Conservation (phyloP, 2,888 invertebrate genomes). For the Latrodectus elegans region DNA sequence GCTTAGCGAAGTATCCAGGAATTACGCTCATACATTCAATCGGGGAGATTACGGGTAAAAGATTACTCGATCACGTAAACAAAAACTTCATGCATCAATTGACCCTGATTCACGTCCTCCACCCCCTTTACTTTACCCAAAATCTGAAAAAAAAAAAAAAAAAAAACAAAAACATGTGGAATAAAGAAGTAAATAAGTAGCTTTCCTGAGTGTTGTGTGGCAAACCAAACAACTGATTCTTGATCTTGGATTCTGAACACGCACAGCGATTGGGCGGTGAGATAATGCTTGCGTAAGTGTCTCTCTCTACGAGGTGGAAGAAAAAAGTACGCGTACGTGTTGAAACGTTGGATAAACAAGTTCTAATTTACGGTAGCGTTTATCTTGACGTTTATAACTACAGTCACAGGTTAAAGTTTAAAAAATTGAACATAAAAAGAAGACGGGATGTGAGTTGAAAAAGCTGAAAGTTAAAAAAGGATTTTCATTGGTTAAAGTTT, state of each 20-base stretch:
- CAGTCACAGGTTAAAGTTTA: too few relatives aligned
- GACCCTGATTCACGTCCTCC: background rate
- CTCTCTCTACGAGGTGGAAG: background rate
- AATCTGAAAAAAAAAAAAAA: background rate
- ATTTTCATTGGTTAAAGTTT: too few relatives aligned
- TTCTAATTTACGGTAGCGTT: slow-evolving; percentile 5
- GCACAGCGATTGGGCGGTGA: slow-evolving; percentile 1
- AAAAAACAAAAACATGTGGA: background rate
- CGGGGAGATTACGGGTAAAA: background rate
- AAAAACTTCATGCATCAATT: background rate
- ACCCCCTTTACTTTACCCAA: background rate
- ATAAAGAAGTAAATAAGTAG: background rate
- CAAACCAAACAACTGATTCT: background rate
- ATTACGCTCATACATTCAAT: background rate
- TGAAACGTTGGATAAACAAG: slow-evolving; percentile 5
- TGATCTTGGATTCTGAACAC: background rate
- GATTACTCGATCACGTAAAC: background rate
- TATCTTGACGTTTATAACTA: background rate
- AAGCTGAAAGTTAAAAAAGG: too few relatives aligned
- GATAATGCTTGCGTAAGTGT: background rate
- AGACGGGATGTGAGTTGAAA: too few relatives aligned
- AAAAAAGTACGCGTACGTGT: background rate
- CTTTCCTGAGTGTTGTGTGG: background rate
- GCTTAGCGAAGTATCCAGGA: background rate
- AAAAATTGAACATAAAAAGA: too few relatives aligned